Conservation (phyloP, 2,113 vertebrate genomes). For the Daboia siamensis region DNA sequence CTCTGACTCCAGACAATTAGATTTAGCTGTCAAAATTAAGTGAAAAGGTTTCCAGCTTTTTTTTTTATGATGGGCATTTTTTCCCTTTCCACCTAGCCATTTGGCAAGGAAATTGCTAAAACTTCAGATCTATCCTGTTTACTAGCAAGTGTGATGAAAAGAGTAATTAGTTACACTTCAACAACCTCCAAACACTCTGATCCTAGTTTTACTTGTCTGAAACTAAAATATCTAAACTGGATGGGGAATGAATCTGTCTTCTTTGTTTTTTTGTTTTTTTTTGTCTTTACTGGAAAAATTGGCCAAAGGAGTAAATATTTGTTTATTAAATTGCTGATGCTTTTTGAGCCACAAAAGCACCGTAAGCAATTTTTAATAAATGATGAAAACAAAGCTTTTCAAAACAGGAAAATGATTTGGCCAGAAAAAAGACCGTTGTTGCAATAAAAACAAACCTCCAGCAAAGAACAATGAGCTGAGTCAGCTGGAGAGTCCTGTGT, state of each 20-base stretch:
- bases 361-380: background rate
- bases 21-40: constrained; percentile 2
- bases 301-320: constrained; percentile 24
- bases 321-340: background rate
- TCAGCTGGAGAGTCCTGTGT: too few species aligned
- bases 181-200: background rate
- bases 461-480: background rate
- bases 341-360: constrained; percentile 20
- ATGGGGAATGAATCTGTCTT: background rate
- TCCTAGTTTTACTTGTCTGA: background rate
- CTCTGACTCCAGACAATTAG: background rate
- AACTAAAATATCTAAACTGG: background rate
- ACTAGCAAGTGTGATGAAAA: background rate
- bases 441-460: background rate
- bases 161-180: constrained; percentile 43
- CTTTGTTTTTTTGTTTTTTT: background rate
- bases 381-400: background rate
- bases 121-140: constrained; percentile 29
- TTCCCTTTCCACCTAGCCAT: background rate
- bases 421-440: background rate
- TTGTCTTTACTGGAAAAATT: constrained; percentile 31
- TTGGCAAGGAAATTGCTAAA: constrained; percentile 31
- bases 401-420: background rate
- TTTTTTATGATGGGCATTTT: constrained; percentile 13
- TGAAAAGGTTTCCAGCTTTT: background rate